These are phyloP conservation scores for Elephas maximus DNA, from an alignment of 2,113 vertebrate species.

Conservation along the genomic window DNA sequence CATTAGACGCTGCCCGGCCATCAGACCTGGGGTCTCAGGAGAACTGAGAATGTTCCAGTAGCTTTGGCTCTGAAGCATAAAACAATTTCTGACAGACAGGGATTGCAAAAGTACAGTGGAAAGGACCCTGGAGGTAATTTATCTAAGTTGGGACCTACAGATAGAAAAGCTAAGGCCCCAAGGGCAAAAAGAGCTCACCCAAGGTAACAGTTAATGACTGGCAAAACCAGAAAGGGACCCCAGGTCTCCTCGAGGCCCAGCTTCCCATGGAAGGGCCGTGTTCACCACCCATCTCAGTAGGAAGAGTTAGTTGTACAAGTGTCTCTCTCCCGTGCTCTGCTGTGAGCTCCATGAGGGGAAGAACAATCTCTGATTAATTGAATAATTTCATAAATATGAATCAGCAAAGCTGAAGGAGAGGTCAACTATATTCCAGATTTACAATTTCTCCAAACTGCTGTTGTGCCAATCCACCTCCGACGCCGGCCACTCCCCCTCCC, in stretches of 20 bases:
- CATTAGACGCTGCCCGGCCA: too few relatives aligned
- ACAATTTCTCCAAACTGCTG: not conserved
- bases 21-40: not conserved
- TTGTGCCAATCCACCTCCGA: not conserved
- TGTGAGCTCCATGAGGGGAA: not conserved
- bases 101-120: not conserved
- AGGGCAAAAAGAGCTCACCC: not conserved
- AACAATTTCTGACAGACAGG: not conserved
- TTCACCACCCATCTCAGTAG: not conserved
- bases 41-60: not conserved
- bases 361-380: not conserved
- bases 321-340: not conserved
- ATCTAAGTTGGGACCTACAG: not conserved
- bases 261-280: not conserved
- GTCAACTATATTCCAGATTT: not conserved
- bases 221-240: not conserved
- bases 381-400: not conserved
- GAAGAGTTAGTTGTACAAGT: not conserved
- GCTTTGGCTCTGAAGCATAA: not conserved
- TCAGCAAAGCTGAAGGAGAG: not conserved
- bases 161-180: not conserved
- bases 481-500: not conserved
- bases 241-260: not conserved
- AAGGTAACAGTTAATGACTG: not conserved
- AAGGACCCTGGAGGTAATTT: not conserved